phyloP scores from a whole-genome alignment of 35 echinoderm and acorn worm genomes.

The Heliocidaris tuberculata region DNA sequence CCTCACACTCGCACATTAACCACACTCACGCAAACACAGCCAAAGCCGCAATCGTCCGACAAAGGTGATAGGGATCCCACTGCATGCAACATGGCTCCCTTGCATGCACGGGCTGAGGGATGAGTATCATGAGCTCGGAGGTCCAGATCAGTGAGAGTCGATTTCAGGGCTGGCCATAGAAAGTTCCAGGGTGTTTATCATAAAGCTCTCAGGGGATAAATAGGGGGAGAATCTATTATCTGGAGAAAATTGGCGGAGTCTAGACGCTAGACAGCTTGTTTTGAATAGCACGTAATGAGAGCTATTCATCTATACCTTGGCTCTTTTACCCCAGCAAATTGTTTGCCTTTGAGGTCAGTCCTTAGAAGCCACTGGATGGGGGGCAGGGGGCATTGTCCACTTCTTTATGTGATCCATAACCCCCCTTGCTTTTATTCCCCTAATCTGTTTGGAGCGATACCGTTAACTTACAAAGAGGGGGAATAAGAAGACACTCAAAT shows the following conservation, averaged over 20 bases:
- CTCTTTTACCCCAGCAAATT: conserved; percentile 35
- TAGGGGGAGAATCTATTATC: conserved; percentile 46
- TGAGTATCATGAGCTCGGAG: background rate
- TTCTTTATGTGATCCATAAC: background rate
- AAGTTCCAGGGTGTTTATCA: conserved; percentile 15
- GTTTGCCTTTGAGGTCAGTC: conserved; percentile 50
- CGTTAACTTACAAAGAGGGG: background rate
- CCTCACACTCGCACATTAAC: background rate
- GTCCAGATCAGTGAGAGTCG: conserved; percentile 10
- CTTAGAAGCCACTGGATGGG: conserved; percentile 11
- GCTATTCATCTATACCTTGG: conserved; percentile 16
- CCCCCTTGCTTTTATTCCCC: conserved; percentile 14
- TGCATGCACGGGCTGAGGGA: background rate
- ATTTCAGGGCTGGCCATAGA: conserved; percentile 16
- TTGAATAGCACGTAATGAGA: conserved; percentile 40
- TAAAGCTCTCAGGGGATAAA: background rate
- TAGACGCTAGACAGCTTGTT: conserved; percentile 33
- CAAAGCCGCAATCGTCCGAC: background rate
- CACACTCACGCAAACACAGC: background rate
- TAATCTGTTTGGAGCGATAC: conserved; percentile 44
- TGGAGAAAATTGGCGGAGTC: conserved; percentile 36
- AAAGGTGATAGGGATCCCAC: background rate
- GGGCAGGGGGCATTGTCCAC: conserved; percentile 15
- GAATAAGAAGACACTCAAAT: background rate
- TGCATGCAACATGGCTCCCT: background rate